These are phyloP conservation scores for Vulpes lagopus DNA, from an alignment of 2,113 vertebrate species.

Conservation along the genomic window DNA sequence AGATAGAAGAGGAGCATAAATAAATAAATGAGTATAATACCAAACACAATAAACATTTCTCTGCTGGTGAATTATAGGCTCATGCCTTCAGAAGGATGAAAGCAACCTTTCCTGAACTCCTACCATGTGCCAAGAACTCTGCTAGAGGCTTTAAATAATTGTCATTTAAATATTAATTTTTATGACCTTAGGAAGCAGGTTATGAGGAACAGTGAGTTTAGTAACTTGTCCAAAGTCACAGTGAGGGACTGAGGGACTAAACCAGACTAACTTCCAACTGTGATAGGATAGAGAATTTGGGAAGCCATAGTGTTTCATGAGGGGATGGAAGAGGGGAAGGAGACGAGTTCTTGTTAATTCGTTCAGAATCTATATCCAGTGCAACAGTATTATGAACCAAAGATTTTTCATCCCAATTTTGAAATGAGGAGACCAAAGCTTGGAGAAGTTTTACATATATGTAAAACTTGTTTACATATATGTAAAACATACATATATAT, in stretches of 20 bases:
- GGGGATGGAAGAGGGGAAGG: background rate
- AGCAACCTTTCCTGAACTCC: conserved; percentile 16
- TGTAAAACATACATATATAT: too few species aligned
- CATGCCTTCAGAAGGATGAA: background rate
- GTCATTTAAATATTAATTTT: conserved; percentile 43
- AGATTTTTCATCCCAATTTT: background rate
- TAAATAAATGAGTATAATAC: background rate
- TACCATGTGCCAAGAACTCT: background rate
- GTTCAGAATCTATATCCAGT: background rate
- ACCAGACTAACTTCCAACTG: background rate
- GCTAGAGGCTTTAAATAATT: background rate
- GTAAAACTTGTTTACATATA: too few species aligned
- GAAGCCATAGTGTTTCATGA: background rate
- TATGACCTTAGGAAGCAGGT: background rate
- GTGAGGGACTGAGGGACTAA: background rate
- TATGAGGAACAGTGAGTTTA: background rate
- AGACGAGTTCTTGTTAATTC: background rate
- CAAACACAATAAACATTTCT: background rate
- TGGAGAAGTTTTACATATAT: background rate
- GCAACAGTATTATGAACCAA: background rate
- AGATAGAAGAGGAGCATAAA: conserved; percentile 51
- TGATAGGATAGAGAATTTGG: background rate
- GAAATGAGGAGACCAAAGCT: conserved; percentile 1
- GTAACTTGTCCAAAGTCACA: conserved; percentile 15
- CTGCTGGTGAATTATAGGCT: background rate